Evolutionary conservation across 2,113 vertebrate species (phyloP), one percentile per base, ranked within the genome.

Genomic region (Pycnonotus jocosus): DNA sequence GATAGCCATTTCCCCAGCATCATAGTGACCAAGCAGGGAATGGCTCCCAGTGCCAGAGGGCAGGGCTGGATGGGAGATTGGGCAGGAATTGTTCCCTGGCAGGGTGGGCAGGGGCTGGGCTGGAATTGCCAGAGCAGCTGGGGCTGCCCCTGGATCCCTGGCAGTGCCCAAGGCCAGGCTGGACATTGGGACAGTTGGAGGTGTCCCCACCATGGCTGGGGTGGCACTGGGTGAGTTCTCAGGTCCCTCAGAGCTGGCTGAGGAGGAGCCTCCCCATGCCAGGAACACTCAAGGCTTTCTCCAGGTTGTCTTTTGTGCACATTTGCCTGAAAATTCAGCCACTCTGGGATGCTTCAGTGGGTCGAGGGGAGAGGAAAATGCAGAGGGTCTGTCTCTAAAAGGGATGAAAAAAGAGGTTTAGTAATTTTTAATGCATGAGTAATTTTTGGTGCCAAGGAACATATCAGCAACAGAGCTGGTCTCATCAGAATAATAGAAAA

Each of bases 401-500:
- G 23, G 40, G 15, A 6, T 14, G 20, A 2, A 15, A 35, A 66
- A 38, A 64, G 12, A 1, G 0, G 60, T 40, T 66, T 50, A 81
- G 40, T 79, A 57, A 90, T 89, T 85, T 86, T 87, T 93, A 79
- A 88, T 85, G 81, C 31, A 48, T 9, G 5, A 48, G 77, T 80
- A 81, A 94, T 90, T 65, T 85, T 40, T 72, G n/a, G 61, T 87
- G 70, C 65, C 53, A 56, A 82, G 74, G 37, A 84, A 68, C 33
- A 4, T 27, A n/a, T 51, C 72, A 78, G 61, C 53, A 84, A 33
- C 25, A 68, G 65, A 61, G 81, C 48, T 54, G 62, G 19, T 45
- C 79, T 91, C 81, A 53, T 61, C 74, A 76, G n/a, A 76, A 56
- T 76, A 79, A 94, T 53, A 90, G 88, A 88, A 94, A 96, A 93